These are phyloP conservation scores for Tetraneura akinire DNA, from an alignment of 1,140 invertebrate genomes.

Conservation along the genomic window DNA sequence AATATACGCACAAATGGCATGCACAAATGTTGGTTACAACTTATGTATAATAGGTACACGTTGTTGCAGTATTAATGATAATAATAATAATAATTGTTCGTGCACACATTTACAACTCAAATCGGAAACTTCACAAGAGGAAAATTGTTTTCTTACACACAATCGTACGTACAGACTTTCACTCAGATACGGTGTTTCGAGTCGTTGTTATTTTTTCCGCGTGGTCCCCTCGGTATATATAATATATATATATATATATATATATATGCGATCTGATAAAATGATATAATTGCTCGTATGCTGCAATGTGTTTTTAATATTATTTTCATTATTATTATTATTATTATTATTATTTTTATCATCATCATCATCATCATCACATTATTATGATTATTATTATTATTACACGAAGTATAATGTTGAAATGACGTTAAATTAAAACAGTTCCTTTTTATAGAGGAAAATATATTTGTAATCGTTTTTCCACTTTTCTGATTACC, in stretches of 20 bases:
- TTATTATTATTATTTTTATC: too few species aligned
- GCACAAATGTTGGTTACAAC: background rate
- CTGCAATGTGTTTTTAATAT: background rate
- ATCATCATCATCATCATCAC: too few species aligned
- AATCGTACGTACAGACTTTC: background rate
- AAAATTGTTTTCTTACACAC: background rate
- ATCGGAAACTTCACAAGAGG: constrained; percentile 7
- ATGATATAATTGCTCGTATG: background rate
- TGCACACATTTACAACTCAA: background rate
- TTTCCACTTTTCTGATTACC: constrained; percentile 1
- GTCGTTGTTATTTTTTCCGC: background rate
- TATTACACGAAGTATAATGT: background rate
- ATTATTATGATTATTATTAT: too few species aligned
- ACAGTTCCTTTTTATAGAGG: background rate
- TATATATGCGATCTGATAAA: background rate
- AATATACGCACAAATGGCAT: background rate
- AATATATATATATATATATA: background rate
- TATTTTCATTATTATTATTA: too few species aligned
- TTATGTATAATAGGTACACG: background rate
- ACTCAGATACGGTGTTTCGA: background rate
- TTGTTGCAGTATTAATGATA: constrained; percentile 10
- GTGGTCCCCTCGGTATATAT: background rate
- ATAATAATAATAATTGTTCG: constrained; percentile 22
- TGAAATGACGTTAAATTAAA: background rate
- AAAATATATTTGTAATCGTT: background rate